Conservation (phyloP, 2,888 invertebrate genomes). For the Tetramorium bicarinatum region DNA sequence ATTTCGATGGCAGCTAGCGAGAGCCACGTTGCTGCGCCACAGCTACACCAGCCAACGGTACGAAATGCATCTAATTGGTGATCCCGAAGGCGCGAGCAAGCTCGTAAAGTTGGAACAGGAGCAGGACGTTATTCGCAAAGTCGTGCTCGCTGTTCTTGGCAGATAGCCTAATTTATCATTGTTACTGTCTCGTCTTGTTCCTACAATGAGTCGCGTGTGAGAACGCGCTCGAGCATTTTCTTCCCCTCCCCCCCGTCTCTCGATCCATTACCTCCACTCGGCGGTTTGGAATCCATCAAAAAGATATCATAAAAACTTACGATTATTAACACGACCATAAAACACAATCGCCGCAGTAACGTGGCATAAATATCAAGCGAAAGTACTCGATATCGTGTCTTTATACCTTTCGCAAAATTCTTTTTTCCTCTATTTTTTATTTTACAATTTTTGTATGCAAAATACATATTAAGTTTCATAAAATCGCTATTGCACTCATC, state of each 20-base stretch:
- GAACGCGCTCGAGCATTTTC: slow-evolving; percentile 26
- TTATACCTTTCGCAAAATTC: neutral
- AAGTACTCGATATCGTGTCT: neutral
- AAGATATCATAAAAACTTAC: slow-evolving; percentile 12
- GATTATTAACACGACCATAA: slow-evolving; percentile 4
- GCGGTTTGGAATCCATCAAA: slow-evolving; percentile 25
- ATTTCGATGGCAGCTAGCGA: slow-evolving; percentile 46
- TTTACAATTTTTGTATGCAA: neutral
- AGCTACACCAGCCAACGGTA: slow-evolving; percentile 35
- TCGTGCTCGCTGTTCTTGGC: slow-evolving; percentile 65
- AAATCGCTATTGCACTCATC: neutral
- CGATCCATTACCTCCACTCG: slow-evolving; percentile 35
- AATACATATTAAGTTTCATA: neutral
- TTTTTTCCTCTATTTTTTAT: neutral
- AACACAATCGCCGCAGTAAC: neutral
- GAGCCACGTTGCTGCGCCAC: slow-evolving; percentile 19
- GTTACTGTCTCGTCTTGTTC: slow-evolving; percentile 67
- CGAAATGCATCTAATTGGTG: slow-evolving; percentile 61
- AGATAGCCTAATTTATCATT: slow-evolving; percentile 78
- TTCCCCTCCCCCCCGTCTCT: neutral
- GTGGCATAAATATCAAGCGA: neutral
- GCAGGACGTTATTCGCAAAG: slow-evolving; percentile 59
- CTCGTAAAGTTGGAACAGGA: slow-evolving; percentile 57
- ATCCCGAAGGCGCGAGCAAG: slow-evolving; percentile 55
- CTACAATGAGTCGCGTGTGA: slow-evolving; percentile 54